These are phyloP conservation scores for Micrastur ruficollis DNA, from an alignment of 2,797 vertebrate genomes.

Conservation along the genomic window DNA sequence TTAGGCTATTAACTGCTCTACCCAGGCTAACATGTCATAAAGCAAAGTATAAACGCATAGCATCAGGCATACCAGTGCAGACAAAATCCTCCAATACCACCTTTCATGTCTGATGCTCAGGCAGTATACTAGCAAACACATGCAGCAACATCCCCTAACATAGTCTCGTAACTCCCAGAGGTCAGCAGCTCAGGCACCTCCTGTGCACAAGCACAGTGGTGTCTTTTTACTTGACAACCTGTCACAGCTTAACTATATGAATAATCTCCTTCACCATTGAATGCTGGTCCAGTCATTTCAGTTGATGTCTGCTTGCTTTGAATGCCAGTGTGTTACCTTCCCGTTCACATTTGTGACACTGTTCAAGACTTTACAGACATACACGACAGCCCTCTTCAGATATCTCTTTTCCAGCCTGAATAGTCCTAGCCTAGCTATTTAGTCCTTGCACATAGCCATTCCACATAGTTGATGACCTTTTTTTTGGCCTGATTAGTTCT, in stretches of 20 bases:
- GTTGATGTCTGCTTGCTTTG: background rate
- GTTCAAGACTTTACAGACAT: background rate
- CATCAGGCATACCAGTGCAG: background rate
- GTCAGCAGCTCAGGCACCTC: fast-evolving
- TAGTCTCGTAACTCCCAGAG: fast-evolving
- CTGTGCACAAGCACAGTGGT: background rate
- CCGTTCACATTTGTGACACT: background rate
- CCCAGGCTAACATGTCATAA: background rate
- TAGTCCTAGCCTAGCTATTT: background rate
- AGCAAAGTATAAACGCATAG: background rate
- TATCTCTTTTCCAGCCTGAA: background rate
- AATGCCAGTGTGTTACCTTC: background rate
- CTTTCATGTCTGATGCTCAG: background rate
- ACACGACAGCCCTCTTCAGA: background rate
- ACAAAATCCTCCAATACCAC: background rate
- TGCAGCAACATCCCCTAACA: fast-evolving
- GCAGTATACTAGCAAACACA: background rate
- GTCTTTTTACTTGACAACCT: background rate
- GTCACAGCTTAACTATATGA: background rate
- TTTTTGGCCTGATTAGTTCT: background rate
- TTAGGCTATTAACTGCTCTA: background rate
- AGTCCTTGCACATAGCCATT: background rate
- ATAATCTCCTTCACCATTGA: background rate
- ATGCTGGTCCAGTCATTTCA: background rate
- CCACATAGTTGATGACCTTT: background rate